Base-by-base conservation (phyloP, 2,113 vertebrate species). In the Podocnemis expansa region DNA sequence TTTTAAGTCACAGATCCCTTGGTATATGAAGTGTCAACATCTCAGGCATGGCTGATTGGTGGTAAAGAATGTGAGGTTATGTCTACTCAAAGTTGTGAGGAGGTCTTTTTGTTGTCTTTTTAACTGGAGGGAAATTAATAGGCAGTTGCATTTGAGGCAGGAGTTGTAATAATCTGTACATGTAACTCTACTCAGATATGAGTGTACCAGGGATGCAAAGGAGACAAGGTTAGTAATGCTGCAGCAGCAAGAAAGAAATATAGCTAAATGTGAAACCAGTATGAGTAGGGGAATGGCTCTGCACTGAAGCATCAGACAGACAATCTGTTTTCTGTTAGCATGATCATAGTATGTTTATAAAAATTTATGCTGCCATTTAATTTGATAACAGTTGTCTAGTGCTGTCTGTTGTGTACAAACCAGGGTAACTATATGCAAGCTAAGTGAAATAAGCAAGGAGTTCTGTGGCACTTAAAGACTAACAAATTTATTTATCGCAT, bases 201-300 rank as follows among this genome's bases (percentile, higher is more conserved):
- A 75, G 22, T 60, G 54, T 76, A 60, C 91, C 1, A 13, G 60
- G 52, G 10, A 76, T 67, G n/a, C 70, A 78, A 55, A 52, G 55
- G 73, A 55, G 27, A 34, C 8, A 25, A 21, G 10, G 3, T n/a
- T 45, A 47, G 11, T 82, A 58, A 29, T 34, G 29, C 31, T 47
- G 29, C 73, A 49, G n/a, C n/a, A 54, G 45, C 5, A 12, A 49
- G 8, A 83, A 51, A 27, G 55, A 45, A 49, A 49, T 12, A 8
- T 10, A 29, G 63, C 9, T 51, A 51, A 79, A 54, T n/a, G 2
- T 56, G 3, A 6, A 38, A 78, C 31, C 38, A 81, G 86, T 41
- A 43, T 58, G 55, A 0, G 0, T 5, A 13, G 5, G 0, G 1
- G 25, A 75, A 55, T 56, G 27, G 13, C 7, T 78, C 89, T 87